Evolutionary conservation across 30 jellyfish, hydroid and myxozoan species (phyloP).

Genomic region (Aurelia sp.): DNA sequence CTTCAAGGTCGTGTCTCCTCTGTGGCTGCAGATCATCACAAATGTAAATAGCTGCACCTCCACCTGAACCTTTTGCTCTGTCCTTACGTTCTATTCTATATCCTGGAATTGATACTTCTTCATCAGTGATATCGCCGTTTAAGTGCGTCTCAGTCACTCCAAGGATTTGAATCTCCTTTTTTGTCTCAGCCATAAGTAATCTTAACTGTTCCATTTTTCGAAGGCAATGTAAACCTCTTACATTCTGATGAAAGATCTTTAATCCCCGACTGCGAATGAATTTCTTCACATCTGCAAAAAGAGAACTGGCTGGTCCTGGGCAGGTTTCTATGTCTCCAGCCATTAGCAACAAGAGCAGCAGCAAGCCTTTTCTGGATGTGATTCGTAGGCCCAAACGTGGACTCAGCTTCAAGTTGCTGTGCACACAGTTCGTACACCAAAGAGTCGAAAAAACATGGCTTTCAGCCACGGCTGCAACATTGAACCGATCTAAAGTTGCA

Average conservation of each 20-base stretch:
- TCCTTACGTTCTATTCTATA: slow-evolving; percentile 16
- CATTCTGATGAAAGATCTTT: slow-evolving; percentile 2
- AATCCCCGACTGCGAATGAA: slow-evolving; percentile 7
- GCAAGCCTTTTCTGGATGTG: background rate
- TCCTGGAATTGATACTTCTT: slow-evolving; percentile 20
- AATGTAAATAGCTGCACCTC: slow-evolving; percentile 51
- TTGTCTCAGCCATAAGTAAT: too few relatives aligned
- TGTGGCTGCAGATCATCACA: slow-evolving; percentile 31
- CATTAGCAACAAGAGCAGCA: slow-evolving; percentile 6
- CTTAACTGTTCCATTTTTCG: too few relatives aligned
- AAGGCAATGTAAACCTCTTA: too few relatives aligned
- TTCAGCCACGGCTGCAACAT: too few relatives aligned
- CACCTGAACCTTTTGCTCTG: slow-evolving; percentile 16
- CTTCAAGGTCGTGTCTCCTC: slow-evolving; percentile 34
- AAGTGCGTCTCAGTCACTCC: too few relatives aligned
- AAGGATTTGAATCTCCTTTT: too few relatives aligned
- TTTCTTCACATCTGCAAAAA: background rate
- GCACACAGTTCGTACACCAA: too few relatives aligned
- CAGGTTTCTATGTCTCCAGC: slow-evolving; percentile 31
- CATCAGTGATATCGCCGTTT: slow-evolving; percentile 23
- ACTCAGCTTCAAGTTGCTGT: too few relatives aligned
- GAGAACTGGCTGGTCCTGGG: slow-evolving; percentile 1
- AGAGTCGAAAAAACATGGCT: too few relatives aligned
- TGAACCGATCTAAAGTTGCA: too few relatives aligned
- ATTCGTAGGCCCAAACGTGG: background rate